Percentiles rank a stretch among this genome's conserved stretches.
Evolutionary conservation across 1,140 invertebrate species (phyloP).

Genomic region (Branchinecta lynchi): DNA sequence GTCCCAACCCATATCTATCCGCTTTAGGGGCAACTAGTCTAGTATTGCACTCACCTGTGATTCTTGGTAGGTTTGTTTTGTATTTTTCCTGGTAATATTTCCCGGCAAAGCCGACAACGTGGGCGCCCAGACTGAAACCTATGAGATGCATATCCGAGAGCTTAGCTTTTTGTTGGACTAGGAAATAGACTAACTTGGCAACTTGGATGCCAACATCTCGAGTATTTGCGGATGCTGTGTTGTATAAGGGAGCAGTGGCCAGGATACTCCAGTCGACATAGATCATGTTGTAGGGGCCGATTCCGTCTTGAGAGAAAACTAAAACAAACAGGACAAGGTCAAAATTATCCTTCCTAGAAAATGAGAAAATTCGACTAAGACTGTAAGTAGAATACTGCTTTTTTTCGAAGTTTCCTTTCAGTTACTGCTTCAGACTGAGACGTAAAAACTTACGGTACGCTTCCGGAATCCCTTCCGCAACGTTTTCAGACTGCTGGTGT

Average conservation of each 20-base stretch:
- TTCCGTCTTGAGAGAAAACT: slow-evolving; percentile 17
- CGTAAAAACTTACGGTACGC: too few relatives aligned
- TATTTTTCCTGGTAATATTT: not conserved
- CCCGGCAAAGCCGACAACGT: slow-evolving; percentile 20
- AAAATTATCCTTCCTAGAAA: too few relatives aligned
- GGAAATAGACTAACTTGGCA: slow-evolving; percentile 19
- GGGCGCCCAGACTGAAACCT: slow-evolving; percentile 23
- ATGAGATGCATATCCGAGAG: slow-evolving; percentile 17
- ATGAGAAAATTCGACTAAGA: too few relatives aligned
- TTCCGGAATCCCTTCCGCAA: too few relatives aligned
- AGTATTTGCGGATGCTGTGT: slow-evolving; percentile 18
- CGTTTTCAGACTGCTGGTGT: too few relatives aligned
- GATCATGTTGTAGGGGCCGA: slow-evolving; percentile 21
- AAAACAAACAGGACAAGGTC: not conserved
- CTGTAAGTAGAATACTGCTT: too few relatives aligned
- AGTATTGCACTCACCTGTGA: slow-evolving; percentile 18
- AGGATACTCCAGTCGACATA: slow-evolving; percentile 20
- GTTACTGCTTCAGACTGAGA: too few relatives aligned
- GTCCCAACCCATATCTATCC: too few relatives aligned
- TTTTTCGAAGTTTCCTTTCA: too few relatives aligned
- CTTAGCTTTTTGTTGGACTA: slow-evolving; percentile 17
- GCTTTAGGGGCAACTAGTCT: too few relatives aligned
- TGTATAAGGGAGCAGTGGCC: slow-evolving; percentile 19
- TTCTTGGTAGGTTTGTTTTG: slow-evolving; percentile 15
- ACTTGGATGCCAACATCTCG: slow-evolving; percentile 16